Percentiles rank a stretch among this genome's conserved stretches.
Conservation (phyloP, 2,797 vertebrate genomes). For the Onychomys arenicola region DNA sequence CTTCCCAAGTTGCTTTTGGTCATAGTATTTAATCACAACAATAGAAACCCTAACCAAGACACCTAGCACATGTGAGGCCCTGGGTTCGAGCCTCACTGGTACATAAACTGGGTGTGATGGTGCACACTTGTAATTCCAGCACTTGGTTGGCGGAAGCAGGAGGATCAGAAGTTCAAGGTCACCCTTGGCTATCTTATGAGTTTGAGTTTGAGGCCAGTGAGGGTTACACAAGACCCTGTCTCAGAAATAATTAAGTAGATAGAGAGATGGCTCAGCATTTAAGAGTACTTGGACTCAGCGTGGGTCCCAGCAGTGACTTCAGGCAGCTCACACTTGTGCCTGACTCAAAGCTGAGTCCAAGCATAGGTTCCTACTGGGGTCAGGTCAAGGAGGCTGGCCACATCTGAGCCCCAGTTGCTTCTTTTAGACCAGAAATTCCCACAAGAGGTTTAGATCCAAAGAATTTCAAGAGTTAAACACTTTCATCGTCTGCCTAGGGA, state of each 20-base stretch:
- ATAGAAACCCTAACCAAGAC: neutral
- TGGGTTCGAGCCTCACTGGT: neutral
- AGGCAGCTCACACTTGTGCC: neutral
- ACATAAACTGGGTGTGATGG: neutral
- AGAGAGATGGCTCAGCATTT: neutral
- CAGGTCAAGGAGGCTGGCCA: neutral
- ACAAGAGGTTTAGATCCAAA: neutral
- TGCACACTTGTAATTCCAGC: neutral
- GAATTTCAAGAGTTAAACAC: neutral
- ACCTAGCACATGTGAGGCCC: neutral
- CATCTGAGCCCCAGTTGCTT: neutral
- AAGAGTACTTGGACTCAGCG: neutral
- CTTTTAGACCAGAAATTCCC: neutral
- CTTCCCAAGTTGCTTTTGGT: neutral
- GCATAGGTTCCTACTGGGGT: neutral
- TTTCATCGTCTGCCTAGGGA: neutral
- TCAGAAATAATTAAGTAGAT: neutral
- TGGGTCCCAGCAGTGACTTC: neutral
- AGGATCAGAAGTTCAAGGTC: neutral
- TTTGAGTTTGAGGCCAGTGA: neutral
- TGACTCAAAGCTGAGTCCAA: neutral
- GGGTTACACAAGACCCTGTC: neutral
- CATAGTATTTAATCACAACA: neutral
- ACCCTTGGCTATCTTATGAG: neutral
- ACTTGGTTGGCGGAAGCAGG: neutral